These are phyloP conservation scores for Plodia interpunctella DNA, from an alignment of 1,140 invertebrate species.

Conservation along the genomic window DNA sequence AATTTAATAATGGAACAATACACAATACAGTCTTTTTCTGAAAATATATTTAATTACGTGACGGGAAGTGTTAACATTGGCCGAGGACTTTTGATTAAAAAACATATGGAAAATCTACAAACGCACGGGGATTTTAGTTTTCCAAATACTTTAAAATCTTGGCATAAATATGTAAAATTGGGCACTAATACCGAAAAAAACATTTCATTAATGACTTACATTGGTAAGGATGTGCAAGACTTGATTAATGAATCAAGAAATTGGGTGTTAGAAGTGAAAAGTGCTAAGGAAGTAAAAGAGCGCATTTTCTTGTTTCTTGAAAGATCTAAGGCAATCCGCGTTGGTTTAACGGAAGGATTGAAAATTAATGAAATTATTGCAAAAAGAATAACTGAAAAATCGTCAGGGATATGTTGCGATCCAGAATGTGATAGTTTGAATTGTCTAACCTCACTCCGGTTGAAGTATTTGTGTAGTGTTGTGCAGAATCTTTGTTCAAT, in stretches of 20 bases:
- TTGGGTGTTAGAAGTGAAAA: constrained; percentile 46
- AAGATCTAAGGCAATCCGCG: constrained; percentile 34
- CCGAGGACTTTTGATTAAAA: constrained; percentile 61
- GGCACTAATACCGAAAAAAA: constrained; percentile 19
- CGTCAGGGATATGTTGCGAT: constrained; percentile 31
- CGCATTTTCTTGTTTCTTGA: constrained; percentile 52
- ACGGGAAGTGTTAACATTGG: constrained; percentile 28
- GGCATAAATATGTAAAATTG: constrained; percentile 60
- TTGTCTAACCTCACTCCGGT: constrained; percentile 47
- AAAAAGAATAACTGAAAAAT: constrained; percentile 23
- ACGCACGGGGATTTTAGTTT: constrained; percentile 76
- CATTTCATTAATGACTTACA: constrained; percentile 34
- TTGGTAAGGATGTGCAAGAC: constrained; percentile 39
- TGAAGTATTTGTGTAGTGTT: constrained; percentile 55
- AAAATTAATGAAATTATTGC: constrained; percentile 37
- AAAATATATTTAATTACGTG: constrained; percentile 40
- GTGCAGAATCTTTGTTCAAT: constrained; percentile 54
- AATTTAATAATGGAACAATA: constrained; percentile 40
- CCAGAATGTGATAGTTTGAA: constrained; percentile 30
- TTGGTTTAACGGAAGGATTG: constrained; percentile 38
- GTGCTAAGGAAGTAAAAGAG: constrained; percentile 39
- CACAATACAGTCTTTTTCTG: constrained; percentile 30
- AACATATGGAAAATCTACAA: constrained; percentile 66
- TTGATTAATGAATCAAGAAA: constrained; percentile 42
- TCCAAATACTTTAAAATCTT: constrained; percentile 65